Evolutionary conservation across 2,797 vertebrate genomes (phyloP).

Genomic region (Diglossa cyanea): DNA sequence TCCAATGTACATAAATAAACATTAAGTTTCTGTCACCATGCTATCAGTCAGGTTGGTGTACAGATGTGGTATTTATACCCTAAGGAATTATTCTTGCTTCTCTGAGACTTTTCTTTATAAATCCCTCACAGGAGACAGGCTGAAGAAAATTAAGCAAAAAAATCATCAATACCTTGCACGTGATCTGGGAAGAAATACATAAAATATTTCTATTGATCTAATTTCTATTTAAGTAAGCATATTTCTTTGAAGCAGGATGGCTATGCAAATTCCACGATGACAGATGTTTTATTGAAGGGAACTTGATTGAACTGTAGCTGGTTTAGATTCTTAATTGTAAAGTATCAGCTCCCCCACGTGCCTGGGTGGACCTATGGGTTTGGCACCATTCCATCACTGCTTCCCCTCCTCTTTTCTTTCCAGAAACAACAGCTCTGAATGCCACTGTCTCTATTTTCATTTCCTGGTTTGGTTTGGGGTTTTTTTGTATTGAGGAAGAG

Average conservation of each 20-base stretch:
- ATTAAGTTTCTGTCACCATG: not conserved
- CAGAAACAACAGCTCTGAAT: not conserved
- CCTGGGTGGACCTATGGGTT: rapidly evolving
- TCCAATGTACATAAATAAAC: constrained; percentile 9
- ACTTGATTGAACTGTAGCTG: not conserved
- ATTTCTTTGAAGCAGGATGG: not conserved
- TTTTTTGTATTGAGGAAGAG: not conserved
- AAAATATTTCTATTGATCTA: not conserved
- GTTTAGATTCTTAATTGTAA: not conserved
- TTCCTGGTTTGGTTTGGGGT: rapidly evolving
- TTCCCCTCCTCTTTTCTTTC: not conserved
- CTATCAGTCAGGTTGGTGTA: not conserved
- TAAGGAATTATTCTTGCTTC: not conserved
- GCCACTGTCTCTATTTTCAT: not conserved
- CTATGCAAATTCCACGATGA: not conserved
- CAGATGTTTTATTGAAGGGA: not conserved
- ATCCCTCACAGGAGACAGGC: not conserved
- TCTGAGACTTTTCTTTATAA: not conserved
- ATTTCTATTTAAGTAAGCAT: not conserved
- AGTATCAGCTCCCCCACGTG: not conserved
- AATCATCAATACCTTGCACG: not conserved
- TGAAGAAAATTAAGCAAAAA: not conserved
- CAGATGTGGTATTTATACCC: not conserved
- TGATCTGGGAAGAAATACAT: not conserved
- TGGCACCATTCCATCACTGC: not conserved